Evolutionary conservation across 2,797 vertebrate species (phyloP).

Genomic region (Phataginus tricuspis): DNA sequence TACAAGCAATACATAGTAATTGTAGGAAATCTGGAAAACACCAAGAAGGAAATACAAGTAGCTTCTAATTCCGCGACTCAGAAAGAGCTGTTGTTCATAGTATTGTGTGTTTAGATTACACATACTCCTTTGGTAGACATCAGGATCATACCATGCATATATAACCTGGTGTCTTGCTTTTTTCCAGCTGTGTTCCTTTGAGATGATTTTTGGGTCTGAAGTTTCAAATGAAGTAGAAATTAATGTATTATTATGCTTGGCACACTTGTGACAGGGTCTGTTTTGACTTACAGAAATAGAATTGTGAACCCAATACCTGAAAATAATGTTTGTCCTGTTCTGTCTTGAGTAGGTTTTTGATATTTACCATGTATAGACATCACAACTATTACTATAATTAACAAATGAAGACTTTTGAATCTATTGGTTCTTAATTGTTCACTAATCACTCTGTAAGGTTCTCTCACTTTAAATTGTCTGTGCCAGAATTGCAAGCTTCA

Average conservation of each 20-base stretch:
- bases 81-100: neutral
- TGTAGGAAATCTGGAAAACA: slow-evolving; percentile 29
- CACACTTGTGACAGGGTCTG: neutral
- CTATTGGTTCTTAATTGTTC: neutral
- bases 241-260: slow-evolving; percentile 40
- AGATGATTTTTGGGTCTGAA: slow-evolving; percentile 11
- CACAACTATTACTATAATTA: neutral
- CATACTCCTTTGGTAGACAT: neutral
- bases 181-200: neutral
- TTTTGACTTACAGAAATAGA: slow-evolving; percentile 68
- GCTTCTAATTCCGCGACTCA: neutral
- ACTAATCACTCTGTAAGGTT: slow-evolving; percentile 52
- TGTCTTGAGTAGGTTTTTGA: neutral
- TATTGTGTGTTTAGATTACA: neutral
- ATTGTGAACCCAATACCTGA: slow-evolving; percentile 49
- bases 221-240: slow-evolving; percentile 18
- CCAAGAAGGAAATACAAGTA: neutral
- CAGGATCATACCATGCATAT: neutral
- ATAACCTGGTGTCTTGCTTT: neutral
- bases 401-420: slow-evolving; percentile 1
- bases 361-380: neutral
- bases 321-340: slow-evolving; percentile 61
- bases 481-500: neutral
- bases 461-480: neutral
- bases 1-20: neutral